phyloP scores from a whole-genome alignment of 2,797 vertebrate genomes.

The Phataginus tricuspis region DNA sequence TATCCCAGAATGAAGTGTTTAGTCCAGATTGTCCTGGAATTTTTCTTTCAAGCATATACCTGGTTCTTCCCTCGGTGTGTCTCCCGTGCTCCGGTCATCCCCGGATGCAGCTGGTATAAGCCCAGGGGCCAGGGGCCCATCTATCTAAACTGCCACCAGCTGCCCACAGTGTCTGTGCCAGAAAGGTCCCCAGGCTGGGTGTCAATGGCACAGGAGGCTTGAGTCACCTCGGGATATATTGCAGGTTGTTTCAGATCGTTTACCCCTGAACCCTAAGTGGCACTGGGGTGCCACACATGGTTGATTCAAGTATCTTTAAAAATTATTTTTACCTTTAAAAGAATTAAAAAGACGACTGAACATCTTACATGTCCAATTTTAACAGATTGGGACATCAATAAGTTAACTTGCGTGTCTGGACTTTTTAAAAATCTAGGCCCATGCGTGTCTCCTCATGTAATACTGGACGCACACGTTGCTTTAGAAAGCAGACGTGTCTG shows the following conservation, averaged over 20 bases:
- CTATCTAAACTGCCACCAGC: not conserved
- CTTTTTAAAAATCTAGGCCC: not conserved
- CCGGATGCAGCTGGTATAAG: not conserved
- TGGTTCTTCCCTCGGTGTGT: not conserved
- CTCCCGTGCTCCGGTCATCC: not conserved
- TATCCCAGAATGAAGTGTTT: not conserved
- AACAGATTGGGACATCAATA: not conserved
- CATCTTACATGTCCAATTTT: not conserved
- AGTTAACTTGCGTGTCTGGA: not conserved
- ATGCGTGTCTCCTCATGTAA: fast-evolving
- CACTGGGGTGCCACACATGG: not conserved
- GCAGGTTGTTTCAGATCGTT: not conserved
- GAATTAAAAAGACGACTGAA: not conserved
- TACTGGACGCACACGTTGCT: not conserved
- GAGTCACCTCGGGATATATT: not conserved
- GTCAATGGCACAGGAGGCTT: fast-evolving
- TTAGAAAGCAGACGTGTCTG: not conserved
- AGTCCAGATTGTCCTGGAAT: not conserved
- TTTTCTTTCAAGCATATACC: not conserved
- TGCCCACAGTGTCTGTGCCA: not conserved
- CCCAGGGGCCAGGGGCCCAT: not conserved
- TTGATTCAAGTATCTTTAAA: not conserved
- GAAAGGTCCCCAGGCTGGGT: not conserved
- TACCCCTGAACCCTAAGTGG: not conserved
- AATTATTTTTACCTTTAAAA: not conserved